phyloP scores from a whole-genome alignment of 2,797 vertebrate genomes.

The Amblyraja radiata region DNA sequence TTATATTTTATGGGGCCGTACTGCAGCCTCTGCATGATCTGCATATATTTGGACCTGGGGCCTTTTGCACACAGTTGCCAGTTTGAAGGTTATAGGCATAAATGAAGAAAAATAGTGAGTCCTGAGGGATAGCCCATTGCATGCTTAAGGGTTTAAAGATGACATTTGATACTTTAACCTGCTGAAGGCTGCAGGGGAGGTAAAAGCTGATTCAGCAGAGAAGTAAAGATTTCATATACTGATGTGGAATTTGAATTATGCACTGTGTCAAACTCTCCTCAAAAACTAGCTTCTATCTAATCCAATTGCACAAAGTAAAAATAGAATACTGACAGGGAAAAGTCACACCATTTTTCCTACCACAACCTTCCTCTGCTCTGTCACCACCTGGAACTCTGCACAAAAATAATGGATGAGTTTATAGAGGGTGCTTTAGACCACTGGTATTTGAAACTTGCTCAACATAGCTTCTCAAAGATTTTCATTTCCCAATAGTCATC shows the following conservation, averaged over 20 bases:
- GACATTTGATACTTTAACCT: conserved; percentile 28
- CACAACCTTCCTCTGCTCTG: too few relatives aligned
- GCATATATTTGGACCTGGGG: conserved; percentile 23
- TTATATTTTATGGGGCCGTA: not conserved
- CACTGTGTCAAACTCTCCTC: not conserved
- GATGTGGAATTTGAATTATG: conserved; percentile 17
- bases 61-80: conserved; percentile 26
- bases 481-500: not conserved
- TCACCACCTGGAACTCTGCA: not conserved
- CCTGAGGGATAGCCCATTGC: conserved; percentile 17
- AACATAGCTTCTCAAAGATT: not conserved
- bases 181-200: conserved; percentile 4
- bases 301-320: not conserved
- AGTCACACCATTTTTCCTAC: not conserved
- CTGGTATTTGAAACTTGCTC: not conserved
- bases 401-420: not conserved
- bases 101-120: conserved; percentile 22
- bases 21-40: not conserved
- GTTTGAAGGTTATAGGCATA: conserved; percentile 31
- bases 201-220: conserved; percentile 20
- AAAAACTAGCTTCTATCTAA: not conserved
- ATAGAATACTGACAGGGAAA: not conserved
- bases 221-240: conserved; percentile 10
- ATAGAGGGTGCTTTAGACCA: not conserved
- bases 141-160: conserved; percentile 27